Evolutionary conservation across 2,797 vertebrate species (phyloP), one percentile per base, ranked within the genome.

Genomic region (Salmo trutta): DNA sequence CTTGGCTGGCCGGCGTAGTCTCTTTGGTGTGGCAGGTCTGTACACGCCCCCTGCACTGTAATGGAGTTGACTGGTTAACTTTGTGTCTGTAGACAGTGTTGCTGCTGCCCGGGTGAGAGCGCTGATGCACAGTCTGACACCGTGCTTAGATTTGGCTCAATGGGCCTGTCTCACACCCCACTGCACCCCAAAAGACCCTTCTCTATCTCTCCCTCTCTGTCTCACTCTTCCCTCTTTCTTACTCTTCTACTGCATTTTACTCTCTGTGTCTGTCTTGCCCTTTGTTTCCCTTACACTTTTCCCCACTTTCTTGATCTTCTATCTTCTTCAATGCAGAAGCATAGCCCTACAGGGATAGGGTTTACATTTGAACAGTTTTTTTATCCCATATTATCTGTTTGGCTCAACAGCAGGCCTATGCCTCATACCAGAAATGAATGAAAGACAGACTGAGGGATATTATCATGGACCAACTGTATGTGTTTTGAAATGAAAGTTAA

Each of bases 11-110:
- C 81, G 88, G 92, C 90, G 77, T 80, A 90, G 87, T 93, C 91
- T 87, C 93, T 94, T 94, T 94, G 92, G 93, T 94, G 92, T 95
- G 94, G 93, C 94, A 94, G 94, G 94, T 94, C 93, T 86, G 89
- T 88, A 90, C 92, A 93, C 93, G 91, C 93, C 94, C 91, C 41
- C 91, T 88, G 91, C 89, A 85, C 92, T 92, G 91, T 92, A 93
- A 93, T 92, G 90, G 91, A 91, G 92, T 93, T 93, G 94, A 94
- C 94, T 95, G 94, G 93, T 94, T 95, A 94, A 94, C 91, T 93
- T 80, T 92, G 88, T 90, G 91, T 75, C 92, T 91, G 91, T 82
- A 88, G 91, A 87, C 14, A 27, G 47, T 51, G 66, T 19, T 75
- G 87, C 75, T 79, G 92, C 93, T 94, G 91, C 92, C 93, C 65